Percentiles rank a stretch among this genome's conserved stretches.
Conservation (phyloP, 2,888 invertebrate genomes). For the Drosophila acutilabella region DNA sequence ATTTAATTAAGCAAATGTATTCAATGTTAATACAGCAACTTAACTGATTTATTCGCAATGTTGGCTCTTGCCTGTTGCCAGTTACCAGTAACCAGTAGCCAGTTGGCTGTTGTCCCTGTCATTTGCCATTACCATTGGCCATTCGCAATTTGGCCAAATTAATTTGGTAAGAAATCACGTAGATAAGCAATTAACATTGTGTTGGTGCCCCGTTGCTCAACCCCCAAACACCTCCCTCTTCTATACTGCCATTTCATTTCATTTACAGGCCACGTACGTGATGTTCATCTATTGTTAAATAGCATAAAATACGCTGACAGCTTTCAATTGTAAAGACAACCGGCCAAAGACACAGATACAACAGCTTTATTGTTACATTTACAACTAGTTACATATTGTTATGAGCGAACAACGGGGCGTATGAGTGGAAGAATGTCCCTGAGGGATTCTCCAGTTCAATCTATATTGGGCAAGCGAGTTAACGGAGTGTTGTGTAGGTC, state of each 20-base stretch:
- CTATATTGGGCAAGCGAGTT: too few relatives aligned
- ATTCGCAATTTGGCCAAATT: conserved; percentile 81
- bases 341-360: conserved; percentile 14
- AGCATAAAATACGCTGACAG: conserved; percentile 73
- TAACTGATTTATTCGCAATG: conserved; percentile 70
- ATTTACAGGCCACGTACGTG: conserved; percentile 69
- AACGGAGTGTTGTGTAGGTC: background rate
- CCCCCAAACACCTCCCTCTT: background rate
- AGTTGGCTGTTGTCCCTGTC: conserved; percentile 30
- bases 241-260: conserved; percentile 46
- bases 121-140: conserved; percentile 40
- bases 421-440: background rate
- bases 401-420: conserved; percentile 23
- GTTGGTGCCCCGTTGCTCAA: conserved; percentile 47
- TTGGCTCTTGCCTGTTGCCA: conserved; percentile 10
- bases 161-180: conserved; percentile 84
- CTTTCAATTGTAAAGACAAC: conserved; percentile 60
- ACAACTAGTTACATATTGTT: conserved; percentile 36
- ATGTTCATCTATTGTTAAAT: conserved; percentile 69
- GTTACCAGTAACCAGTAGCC: conserved; percentile 28
- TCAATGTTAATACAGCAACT: conserved; percentile 80
- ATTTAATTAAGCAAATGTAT: conserved; percentile 80
- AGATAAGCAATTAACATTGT: conserved; percentile 83
- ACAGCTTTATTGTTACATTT: conserved; percentile 29
- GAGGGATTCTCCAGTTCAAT: too few relatives aligned